phyloP scores from a whole-genome alignment of 2,113 vertebrate genomes.

The Corapipo altera region DNA sequence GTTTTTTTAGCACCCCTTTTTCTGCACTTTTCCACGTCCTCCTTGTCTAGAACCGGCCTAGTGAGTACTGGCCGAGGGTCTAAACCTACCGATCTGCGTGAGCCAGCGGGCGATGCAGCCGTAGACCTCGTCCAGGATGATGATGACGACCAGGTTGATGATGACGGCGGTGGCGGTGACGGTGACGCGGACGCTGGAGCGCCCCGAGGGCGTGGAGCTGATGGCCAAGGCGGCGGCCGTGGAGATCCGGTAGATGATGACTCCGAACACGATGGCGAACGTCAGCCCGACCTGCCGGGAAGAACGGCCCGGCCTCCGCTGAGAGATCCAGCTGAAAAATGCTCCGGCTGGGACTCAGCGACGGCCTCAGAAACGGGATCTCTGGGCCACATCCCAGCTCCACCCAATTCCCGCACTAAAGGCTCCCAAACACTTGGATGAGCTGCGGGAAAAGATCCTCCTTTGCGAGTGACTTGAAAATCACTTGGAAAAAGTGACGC shows the following conservation, averaged over 20 bases:
- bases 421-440: background rate
- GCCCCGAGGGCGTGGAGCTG: conserved; percentile 79
- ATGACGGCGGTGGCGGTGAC: conserved; percentile 93
- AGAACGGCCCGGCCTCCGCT: background rate
- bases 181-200: conserved; percentile 87
- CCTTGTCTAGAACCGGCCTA: background rate
- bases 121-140: conserved; percentile 95
- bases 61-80: no score
- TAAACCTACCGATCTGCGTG: conserved; percentile 83
- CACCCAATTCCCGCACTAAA: background rate
- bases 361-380: no score
- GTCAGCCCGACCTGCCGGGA: conserved; percentile 83
- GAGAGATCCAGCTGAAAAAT: background rate
- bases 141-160: conserved; percentile 95
- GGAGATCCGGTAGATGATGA: conserved; percentile 96
- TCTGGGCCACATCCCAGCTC: background rate
- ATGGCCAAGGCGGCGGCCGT: conserved; percentile 89
- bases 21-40: background rate
- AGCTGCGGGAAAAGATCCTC: background rate
- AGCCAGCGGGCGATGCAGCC: conserved; percentile 89
- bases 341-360: background rate
- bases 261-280: conserved; percentile 90
- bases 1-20: background rate
- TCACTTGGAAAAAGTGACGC: background rate
- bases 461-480: background rate